A percentile compares a stretch with the other conserved stretches of the same genome.
Evolutionary conservation across 2,888 invertebrate genomes (phyloP).

Genomic region (Abrostola triplasia): DNA sequence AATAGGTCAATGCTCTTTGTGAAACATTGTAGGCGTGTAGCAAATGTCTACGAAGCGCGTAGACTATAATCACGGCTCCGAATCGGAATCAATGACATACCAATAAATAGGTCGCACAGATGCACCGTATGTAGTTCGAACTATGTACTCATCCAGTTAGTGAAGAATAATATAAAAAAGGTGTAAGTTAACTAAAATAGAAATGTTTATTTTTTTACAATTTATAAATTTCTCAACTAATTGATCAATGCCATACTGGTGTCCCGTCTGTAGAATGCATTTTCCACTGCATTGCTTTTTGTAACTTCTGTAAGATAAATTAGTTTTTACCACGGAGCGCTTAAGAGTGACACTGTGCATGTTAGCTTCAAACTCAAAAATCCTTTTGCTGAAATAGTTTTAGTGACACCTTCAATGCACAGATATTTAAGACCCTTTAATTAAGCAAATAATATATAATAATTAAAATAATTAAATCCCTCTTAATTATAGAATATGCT

Average conservation of each 20-base stretch:
- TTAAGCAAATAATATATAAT: neutral
- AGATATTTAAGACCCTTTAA: constrained; percentile 4
- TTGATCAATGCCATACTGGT: constrained; percentile 1
- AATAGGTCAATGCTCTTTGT: constrained; percentile 21
- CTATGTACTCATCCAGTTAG: neutral
- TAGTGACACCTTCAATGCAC: constrained; percentile 20
- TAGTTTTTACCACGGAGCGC: constrained; percentile 11
- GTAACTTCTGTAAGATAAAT: neutral
- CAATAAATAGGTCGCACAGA: neutral
- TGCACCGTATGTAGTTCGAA: neutral
- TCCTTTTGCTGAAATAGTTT: constrained; percentile 8
- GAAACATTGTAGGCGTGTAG: constrained; percentile 41
- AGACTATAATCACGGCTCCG: constrained; percentile 1
- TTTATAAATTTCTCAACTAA: neutral
- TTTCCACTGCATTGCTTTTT: constrained; percentile 11
- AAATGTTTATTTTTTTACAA: neutral
- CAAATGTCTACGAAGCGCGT: constrained; percentile 23
- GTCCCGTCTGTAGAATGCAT: constrained; percentile 11
- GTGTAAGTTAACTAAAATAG: neutral
- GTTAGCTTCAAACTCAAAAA: constrained; percentile 28
- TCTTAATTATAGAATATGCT: neutral
- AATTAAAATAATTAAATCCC: neutral
- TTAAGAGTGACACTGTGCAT: constrained; percentile 38
- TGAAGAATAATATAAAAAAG: neutral
- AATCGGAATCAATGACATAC: neutral